Base-by-base conservation (phyloP, 2,797 vertebrate genomes). In the Acanthiza pusilla region DNA sequence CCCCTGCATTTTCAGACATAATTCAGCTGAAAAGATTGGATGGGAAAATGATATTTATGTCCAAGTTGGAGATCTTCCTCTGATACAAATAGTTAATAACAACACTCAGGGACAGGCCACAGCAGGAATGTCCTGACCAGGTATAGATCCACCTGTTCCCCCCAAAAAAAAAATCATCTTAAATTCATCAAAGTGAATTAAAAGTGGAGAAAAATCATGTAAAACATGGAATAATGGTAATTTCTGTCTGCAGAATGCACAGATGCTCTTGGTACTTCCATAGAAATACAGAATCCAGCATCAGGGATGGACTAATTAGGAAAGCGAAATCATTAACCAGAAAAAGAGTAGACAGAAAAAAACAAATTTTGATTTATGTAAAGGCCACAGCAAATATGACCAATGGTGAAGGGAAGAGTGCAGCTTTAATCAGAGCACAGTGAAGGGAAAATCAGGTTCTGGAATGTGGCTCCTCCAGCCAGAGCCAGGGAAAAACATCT, bases 41-140 rank as follows among this genome's bases (percentile, higher is more conserved):
- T 16, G 22, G 30, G 38, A 66, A 89, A 71, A 80, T 16, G 2
- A 11, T 43, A 50, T 70, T 94, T 79, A 40, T 38, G 60, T 40
- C 55, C 29, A 19, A 83, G 17, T 17, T 4, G 0, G 25, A 19
- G 36, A 27, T 62, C 60, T 53, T 55, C 9, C 57, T 63, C 29
- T 12, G 71, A 45, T 68, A 51, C 34, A 51, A 72, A 47, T 51
- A 45, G 48, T 51, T 53, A 55, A 13, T 3, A 62, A 20, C 1
- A 74, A 2, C 13, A 3, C 36, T 13, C 30, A 6, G 45, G 29
- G 22, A 22, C 0, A 36, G 36, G 81, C 29, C 38, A 3, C 3
- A 22, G 61, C 9, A 82, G 36, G 40, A 58, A 5, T 2, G 18
- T 43, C 63, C 77, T 47, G 47, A 13, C 27, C 19, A 11, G 36